phyloP scores from a whole-genome alignment of 2,888 invertebrate genomes.

The Drosophila silvestris region DNA sequence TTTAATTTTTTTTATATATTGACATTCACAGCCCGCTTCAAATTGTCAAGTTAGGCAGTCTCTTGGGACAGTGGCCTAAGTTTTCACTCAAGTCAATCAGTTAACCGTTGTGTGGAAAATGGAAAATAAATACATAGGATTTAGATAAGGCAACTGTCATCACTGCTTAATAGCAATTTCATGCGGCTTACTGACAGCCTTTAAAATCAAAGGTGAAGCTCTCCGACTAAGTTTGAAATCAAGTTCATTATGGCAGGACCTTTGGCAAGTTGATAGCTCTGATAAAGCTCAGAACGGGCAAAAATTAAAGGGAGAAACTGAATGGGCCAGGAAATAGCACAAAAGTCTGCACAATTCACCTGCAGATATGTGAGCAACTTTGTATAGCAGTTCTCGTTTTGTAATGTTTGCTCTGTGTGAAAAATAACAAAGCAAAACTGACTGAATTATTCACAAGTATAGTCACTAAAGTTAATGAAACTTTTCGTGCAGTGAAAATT shows the following conservation, averaged over 20 bases:
- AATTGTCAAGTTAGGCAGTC: background rate
- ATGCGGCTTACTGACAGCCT: conserved; percentile 34
- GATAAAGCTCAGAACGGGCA: conserved; percentile 21
- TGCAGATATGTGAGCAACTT: conserved; percentile 28
- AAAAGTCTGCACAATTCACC: conserved; percentile 8
- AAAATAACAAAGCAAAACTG: conserved; percentile 9
- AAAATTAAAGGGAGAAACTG: conserved; percentile 1
- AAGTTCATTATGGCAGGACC: conserved; percentile 19
- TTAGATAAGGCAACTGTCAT: conserved; percentile 22
- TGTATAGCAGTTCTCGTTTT: conserved; percentile 13
- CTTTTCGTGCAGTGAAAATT: conserved; percentile 25
- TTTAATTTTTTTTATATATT: background rate
- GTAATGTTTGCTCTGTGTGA: conserved; percentile 22
- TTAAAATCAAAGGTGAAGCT: conserved; percentile 26
- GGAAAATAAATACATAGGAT: conserved; percentile 16
- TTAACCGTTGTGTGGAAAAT: conserved; percentile 9
- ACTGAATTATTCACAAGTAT: background rate
- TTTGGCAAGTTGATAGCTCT: conserved; percentile 48
- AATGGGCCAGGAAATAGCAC: background rate
- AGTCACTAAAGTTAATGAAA: background rate
- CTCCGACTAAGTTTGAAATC: conserved; percentile 25
- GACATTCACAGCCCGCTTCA: too few relatives aligned
- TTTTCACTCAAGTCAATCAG: conserved; percentile 15
- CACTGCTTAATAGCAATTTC: conserved; percentile 23
- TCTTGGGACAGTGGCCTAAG: background rate